Conservation (phyloP, 2,797 vertebrate species). For the Cyclura pinguis region DNA sequence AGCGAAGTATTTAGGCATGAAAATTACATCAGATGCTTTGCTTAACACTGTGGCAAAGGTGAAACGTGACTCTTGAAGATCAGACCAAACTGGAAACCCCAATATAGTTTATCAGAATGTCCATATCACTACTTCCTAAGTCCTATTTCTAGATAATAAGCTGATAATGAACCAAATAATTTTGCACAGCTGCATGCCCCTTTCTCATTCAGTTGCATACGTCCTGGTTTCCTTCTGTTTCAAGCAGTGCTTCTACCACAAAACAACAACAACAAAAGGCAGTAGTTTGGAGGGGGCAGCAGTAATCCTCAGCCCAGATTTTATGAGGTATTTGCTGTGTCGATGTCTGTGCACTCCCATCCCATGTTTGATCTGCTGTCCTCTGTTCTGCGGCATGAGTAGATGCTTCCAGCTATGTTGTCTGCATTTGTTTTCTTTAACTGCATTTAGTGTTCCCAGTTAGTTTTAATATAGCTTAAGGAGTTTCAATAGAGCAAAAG, state of each 20-base stretch:
- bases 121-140: background rate
- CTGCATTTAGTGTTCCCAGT: background rate
- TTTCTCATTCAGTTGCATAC: background rate
- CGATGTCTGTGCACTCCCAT: background rate
- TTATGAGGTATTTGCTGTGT: background rate
- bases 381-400: background rate
- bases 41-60: background rate
- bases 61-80: background rate
- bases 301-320: background rate
- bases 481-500: background rate
- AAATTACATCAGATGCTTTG: background rate
- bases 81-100: background rate
- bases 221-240: background rate
- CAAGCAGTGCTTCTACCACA: background rate
- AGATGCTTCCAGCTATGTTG: background rate
- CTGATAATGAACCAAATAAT: background rate
- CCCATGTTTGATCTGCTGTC: constrained; percentile 3
- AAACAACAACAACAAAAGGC: too few species aligned
- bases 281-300: background rate
- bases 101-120: background rate
- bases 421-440: constrained; percentile 7
- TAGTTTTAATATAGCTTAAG: background rate
- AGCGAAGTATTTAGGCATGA: background rate
- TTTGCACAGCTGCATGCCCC: background rate
- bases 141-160: background rate